Percentiles rank a stretch among this genome's conserved stretches.
phyloP scores from a whole-genome alignment of 2,797 vertebrate genomes.

The Pogonophryne albipinna region DNA sequence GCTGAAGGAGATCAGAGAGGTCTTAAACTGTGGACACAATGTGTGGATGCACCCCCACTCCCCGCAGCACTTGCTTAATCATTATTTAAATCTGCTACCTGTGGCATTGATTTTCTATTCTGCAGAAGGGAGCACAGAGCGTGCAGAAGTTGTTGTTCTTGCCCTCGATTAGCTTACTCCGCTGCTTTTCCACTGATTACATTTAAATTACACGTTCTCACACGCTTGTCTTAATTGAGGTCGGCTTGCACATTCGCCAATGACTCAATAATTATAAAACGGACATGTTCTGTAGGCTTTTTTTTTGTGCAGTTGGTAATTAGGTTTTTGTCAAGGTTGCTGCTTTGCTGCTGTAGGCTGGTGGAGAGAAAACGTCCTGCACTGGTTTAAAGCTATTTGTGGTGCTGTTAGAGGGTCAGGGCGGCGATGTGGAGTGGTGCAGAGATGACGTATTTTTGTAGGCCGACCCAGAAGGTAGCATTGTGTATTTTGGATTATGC shows the following conservation, averaged over 20 bases:
- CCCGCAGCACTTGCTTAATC: conserved; percentile 69
- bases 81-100: conserved; percentile 74
- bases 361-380: conserved; percentile 61
- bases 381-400: conserved; percentile 62
- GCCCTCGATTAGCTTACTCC: conserved; percentile 71
- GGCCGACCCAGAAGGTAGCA: too few species aligned
- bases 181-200: conserved; percentile 76
- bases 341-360: conserved; percentile 51
- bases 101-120: conserved; percentile 67
- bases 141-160: conserved; percentile 65
- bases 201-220: conserved; percentile 76
- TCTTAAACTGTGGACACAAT: conserved; percentile 38
- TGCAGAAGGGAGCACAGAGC: conserved; percentile 49
- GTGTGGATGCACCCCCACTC: conserved; percentile 50
- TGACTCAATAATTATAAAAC: conserved; percentile 77
- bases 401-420: conserved; percentile 58
- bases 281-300: conserved; percentile 59
- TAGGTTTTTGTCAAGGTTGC: conserved; percentile 67
- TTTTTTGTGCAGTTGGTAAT: conserved; percentile 61
- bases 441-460: too few species aligned
- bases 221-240: conserved; percentile 83
- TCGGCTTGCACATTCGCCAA: conserved; percentile 68
- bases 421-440: conserved; percentile 8
- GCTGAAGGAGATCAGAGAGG: conserved; percentile 31
- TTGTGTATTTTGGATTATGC: too few species aligned